These are phyloP conservation scores for Notocelia uddmanniana DNA, from an alignment of 2,888 invertebrate genomes.

Conservation along the genomic window DNA sequence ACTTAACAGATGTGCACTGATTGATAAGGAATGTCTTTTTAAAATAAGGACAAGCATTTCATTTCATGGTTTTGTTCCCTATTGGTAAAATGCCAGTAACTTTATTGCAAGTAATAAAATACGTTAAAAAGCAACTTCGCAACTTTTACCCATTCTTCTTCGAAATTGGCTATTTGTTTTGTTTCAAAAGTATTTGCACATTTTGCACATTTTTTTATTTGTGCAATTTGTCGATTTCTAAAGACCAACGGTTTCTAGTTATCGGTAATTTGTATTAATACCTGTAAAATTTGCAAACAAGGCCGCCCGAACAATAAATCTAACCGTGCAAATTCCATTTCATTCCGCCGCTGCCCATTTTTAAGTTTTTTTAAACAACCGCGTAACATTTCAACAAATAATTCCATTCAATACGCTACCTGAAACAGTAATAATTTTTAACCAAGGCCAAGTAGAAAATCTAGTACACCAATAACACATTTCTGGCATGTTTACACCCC, in stretches of 20 bases:
- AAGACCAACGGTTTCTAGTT: constrained; percentile 18
- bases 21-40: neutral
- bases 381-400: neutral
- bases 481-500: constrained; percentile 41
- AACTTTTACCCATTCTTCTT: constrained; percentile 28
- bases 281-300: constrained; percentile 17
- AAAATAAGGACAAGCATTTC: constrained; percentile 1
- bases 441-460: constrained; percentile 1
- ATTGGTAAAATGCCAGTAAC: constrained; percentile 14
- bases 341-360: neutral
- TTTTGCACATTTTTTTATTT: constrained; percentile 31
- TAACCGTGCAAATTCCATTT: constrained; percentile 22
- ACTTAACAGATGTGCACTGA: neutral
- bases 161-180: constrained; percentile 21
- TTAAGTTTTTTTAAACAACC: neutral
- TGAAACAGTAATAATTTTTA: constrained; percentile 17
- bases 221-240: constrained; percentile 25
- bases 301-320: neutral
- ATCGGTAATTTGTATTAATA: constrained; percentile 34
- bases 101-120: constrained; percentile 33
- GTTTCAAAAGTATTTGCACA: constrained; percentile 37
- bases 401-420: neutral
- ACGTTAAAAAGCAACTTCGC: constrained; percentile 23
- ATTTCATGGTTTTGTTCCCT: neutral
- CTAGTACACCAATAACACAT: constrained; percentile 27